Base-by-base conservation (phyloP, 2,113 vertebrate genomes). In the Corydoras maculifer region DNA sequence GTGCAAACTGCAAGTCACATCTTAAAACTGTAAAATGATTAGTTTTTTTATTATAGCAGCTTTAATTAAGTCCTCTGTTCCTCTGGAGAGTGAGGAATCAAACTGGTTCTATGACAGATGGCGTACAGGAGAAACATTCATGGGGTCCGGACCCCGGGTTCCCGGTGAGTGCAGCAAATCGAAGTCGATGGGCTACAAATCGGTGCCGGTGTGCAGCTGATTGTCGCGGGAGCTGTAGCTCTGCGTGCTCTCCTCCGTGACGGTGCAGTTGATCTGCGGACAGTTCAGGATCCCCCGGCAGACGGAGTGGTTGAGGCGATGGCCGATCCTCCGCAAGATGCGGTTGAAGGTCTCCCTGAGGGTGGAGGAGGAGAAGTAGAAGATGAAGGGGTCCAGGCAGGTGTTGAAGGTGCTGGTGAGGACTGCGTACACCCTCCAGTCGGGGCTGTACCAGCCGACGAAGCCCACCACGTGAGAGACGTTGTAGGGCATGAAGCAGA, bases 401-500 rank as follows among this genome's bases (percentile, higher is more conserved):
- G 89, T 84, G 0, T 91, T 92, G 31, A 91, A 86, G 1, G 88
- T 87, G 57, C 88, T 88, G 70, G 88, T 68, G 0, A 91, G 78
- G 69, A 92, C 76, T 0, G 86, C 88, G 0, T 83, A 43, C 0
- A 71, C 65, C 32, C 91, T 74, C 91, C 90, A 92, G 0, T 0
- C 0, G 0, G 89, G 87, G 70, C 81, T 89, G 0, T 61, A 0
- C 0, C 49, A 13, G 0, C 15, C 9, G 65, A 78, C n/a, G 54
- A 71, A 91, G 0, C 91, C 90, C 68, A 90, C 86, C 65, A 90
- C 65, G 18, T 91, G 90, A 2, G 90, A 90, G 31, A 90, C 4
- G 1, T 92, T 92, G 71, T 91, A 91, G 2, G 90, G 91, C 4
- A 80, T 78, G 2, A 89, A 91, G 55, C 86, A 90, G 73, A 91